Percentiles rank a stretch among this genome's conserved stretches.
Conservation (phyloP, 2,797 vertebrate species). For the Rhabdophis nuchalis region DNA sequence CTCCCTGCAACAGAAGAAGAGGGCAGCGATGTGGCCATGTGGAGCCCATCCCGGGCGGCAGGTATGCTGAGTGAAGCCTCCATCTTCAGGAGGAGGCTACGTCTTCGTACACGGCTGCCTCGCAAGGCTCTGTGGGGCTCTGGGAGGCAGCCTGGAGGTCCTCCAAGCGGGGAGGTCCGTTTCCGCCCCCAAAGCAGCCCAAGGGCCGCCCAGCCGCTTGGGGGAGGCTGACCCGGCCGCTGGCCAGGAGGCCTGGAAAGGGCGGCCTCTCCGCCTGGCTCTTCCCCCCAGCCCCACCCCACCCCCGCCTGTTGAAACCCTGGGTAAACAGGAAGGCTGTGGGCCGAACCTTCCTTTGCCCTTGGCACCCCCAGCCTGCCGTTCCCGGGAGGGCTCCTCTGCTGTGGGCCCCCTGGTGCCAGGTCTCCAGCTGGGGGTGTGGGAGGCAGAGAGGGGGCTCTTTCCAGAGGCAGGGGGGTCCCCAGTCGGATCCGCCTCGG, state of each 20-base stretch:
- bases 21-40: fast-evolving
- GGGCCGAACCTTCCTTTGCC: not conserved
- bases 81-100: not conserved
- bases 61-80: not conserved
- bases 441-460: not conserved
- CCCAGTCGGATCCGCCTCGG: not conserved
- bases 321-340: not conserved
- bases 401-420: not conserved
- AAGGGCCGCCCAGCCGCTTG: not conserved
- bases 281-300: not conserved
- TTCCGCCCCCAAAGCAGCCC: no score
- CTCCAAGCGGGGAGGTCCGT: not conserved
- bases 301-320: not conserved
- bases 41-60: not conserved
- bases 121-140: not conserved
- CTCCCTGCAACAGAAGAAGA: constrained; percentile 72
- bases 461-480: not conserved
- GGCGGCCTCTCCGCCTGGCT: not conserved
- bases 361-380: not conserved
- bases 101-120: not conserved
- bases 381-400: not conserved
- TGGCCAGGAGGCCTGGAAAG: not conserved
- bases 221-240: not conserved
- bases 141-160: not conserved
- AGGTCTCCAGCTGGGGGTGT: not conserved